A percentile compares a stretch with the other conserved stretches of the same genome.
Conservation (phyloP, 2,113 vertebrate species). For the Erinaceus europaeus region DNA sequence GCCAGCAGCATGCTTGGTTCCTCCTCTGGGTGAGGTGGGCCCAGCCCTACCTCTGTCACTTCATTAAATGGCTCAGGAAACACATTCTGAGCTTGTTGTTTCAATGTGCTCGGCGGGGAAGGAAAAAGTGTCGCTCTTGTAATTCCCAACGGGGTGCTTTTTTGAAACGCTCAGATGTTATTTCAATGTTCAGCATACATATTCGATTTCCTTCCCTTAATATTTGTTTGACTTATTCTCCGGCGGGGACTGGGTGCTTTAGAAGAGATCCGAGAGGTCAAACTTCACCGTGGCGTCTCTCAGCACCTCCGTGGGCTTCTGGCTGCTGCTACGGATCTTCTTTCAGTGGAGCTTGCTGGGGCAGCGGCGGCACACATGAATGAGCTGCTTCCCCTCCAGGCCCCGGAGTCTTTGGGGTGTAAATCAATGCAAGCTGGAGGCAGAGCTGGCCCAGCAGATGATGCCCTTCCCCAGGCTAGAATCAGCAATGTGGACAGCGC, state of each 20-base stretch:
- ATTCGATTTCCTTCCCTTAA: constrained; percentile 66
- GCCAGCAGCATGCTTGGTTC: not conserved
- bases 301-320: constrained; percentile 44
- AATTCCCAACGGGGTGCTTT: constrained; percentile 65
- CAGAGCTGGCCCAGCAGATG: constrained; percentile 58
- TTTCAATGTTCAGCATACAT: constrained; percentile 51
- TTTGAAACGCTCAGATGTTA: constrained; percentile 34
- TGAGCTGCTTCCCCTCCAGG: constrained; percentile 53
- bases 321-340: not conserved
- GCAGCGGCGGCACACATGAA: constrained; percentile 42
- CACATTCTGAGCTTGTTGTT: constrained; percentile 55
- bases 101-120: constrained; percentile 61
- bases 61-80: constrained; percentile 3
- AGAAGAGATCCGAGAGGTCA: constrained; percentile 49
- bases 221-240: constrained; percentile 71
- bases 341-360: constrained; percentile 41
- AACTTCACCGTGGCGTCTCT: constrained; percentile 30
- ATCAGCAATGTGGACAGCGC: not conserved
- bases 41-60: not conserved
- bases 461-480: not conserved
- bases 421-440: constrained; percentile 77
- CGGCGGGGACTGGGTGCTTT: constrained; percentile 24
- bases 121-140: constrained; percentile 57
- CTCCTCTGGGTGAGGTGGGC: not conserved
- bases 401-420: constrained; percentile 56